A percentile compares a stretch with the other conserved stretches of the same genome.
Conservation (phyloP, 2,888 invertebrate species). For the Dynastes hyllus region DNA sequence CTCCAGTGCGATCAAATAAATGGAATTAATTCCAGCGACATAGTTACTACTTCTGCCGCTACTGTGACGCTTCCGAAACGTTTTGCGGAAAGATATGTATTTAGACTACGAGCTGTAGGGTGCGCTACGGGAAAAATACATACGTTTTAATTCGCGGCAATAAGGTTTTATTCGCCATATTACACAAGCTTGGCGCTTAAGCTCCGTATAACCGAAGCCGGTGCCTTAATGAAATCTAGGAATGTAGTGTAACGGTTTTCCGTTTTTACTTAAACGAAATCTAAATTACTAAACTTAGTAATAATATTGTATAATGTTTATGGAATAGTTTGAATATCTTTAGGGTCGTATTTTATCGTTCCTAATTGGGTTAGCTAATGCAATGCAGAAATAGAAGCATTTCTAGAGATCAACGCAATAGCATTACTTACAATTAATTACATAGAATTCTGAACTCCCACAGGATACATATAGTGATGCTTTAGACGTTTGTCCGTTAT, state of each 20-base stretch:
- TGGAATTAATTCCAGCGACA: no score
- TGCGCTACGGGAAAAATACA: slow-evolving; percentile 7
- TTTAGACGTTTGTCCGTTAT: no score
- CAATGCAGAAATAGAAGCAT: no score
- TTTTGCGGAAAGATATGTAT: slow-evolving; percentile 12
- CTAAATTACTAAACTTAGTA: slow-evolving; percentile 9
- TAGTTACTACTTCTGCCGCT: background rate
- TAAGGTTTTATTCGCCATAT: slow-evolving; percentile 22
- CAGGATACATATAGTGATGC: no score
- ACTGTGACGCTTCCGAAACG: background rate
- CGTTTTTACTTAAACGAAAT: slow-evolving; percentile 9
- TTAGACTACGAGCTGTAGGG: background rate
- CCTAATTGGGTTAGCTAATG: no score
- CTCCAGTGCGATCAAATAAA: no score
- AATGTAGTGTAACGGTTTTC: slow-evolving; percentile 3
- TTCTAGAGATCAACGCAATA: no score
- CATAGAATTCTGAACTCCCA: no score
- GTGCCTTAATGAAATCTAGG: slow-evolving; percentile 27
- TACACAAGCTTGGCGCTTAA: background rate
- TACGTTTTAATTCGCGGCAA: slow-evolving; percentile 14
- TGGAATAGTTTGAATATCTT: no score
- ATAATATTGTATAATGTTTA: slow-evolving; percentile 1
- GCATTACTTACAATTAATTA: no score
- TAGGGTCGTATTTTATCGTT: no score
- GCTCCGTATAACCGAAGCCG: background rate